These are phyloP conservation scores for Lydus trimaculatus DNA, from an alignment of 2,888 invertebrate species.

Conservation along the genomic window DNA sequence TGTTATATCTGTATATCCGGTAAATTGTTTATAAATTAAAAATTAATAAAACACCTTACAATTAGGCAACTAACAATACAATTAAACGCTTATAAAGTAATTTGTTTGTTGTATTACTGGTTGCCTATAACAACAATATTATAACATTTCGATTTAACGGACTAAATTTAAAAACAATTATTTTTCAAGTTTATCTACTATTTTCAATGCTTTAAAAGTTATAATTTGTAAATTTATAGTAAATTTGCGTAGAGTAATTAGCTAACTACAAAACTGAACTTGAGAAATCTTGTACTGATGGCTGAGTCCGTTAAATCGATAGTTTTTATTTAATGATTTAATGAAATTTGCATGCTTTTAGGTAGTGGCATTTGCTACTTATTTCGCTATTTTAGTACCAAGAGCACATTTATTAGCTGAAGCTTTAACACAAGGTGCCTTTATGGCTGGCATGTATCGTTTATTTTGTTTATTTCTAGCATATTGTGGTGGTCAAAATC, in stretches of 20 bases:
- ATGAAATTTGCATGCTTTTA: slow-evolving; percentile 51
- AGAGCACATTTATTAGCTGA: slow-evolving; percentile 73
- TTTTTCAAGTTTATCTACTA: no score
- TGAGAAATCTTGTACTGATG: no score
- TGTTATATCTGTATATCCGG: slow-evolving; percentile 71
- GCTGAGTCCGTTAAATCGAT: not conserved
- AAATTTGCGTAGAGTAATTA: no score
- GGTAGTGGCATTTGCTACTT: slow-evolving; percentile 67
- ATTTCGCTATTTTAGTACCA: slow-evolving; percentile 68
- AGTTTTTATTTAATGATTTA: not conserved
- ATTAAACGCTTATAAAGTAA: not conserved
- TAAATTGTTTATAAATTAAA: slow-evolving; percentile 50
- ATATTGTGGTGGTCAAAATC: slow-evolving; percentile 70
- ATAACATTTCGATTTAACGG: not conserved
- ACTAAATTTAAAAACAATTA: no score
- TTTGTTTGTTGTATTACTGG: not conserved
- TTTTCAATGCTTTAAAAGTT: no score
- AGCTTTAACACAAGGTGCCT: slow-evolving; percentile 72
- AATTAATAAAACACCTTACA: not conserved
- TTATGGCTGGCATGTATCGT: slow-evolving; percentile 75
- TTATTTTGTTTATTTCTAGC: slow-evolving; percentile 72
- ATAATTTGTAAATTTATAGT: no score
- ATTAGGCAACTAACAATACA: not conserved
- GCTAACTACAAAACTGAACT: no score
- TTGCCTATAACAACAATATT: not conserved